Percentiles rank a stretch among this genome's conserved stretches.
Evolutionary conservation across 2,888 invertebrate genomes (phyloP).

Genomic region (Pyrrhopygopsis socrates): DNA sequence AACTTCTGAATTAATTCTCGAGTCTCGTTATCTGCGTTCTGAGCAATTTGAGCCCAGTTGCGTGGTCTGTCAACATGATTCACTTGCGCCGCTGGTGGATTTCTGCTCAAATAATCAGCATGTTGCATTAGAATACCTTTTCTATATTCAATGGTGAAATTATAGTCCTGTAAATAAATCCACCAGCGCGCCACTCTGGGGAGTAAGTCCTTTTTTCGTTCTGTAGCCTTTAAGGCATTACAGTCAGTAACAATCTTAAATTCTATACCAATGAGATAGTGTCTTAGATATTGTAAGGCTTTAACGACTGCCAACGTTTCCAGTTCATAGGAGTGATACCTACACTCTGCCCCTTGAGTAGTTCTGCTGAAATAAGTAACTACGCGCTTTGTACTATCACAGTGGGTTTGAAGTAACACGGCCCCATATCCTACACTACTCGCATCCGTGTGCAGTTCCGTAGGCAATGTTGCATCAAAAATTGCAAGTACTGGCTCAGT

Average conservation of each 20-base stretch:
- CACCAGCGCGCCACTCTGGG: constrained; percentile 84
- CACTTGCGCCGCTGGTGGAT: neutral
- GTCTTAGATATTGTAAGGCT: constrained; percentile 35
- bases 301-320: neutral
- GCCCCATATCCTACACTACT: neutral
- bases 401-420: neutral
- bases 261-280: constrained; percentile 20
- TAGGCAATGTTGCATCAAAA: neutral
- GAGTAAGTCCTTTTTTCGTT: constrained; percentile 38
- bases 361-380: neutral
- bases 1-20: neutral
- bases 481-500: neutral
- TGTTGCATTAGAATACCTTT: neutral
- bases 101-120: neutral
- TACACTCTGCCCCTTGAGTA: neutral
- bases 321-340: neutral
- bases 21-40: constrained; percentile 22
- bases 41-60: constrained; percentile 67
- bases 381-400: neutral
- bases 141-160: neutral
- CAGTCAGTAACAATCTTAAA: constrained; percentile 50
- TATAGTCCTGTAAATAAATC: constrained; percentile 1
- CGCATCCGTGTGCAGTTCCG: neutral
- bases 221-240: constrained; percentile 4
- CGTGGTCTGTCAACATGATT: constrained; percentile 6